A percentile compares a stretch with the other conserved stretches of the same genome.
Conservation (phyloP, 2,113 vertebrate species). For the Varanus komodoensis region DNA sequence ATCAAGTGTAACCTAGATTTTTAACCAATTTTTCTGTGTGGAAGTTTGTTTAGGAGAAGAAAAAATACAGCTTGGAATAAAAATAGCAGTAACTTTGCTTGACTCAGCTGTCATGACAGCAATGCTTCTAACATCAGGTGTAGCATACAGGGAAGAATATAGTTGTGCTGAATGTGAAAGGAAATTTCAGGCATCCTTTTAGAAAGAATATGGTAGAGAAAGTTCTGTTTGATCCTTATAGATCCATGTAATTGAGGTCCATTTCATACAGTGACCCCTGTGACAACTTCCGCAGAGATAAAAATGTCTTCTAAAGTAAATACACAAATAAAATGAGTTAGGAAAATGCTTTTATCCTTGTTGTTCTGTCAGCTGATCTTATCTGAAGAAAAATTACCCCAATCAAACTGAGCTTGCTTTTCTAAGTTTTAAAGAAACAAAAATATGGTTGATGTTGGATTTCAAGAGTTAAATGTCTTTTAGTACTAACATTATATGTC, state of each 20-base stretch:
- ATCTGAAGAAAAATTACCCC: conserved; percentile 30
- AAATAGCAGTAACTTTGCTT: neutral
- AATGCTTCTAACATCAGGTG: neutral
- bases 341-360: conserved; percentile 15
- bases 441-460: conserved; percentile 37
- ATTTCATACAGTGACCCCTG: conserved; percentile 19
- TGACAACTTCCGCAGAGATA: conserved; percentile 47
- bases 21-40: conserved; percentile 30
- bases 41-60: neutral
- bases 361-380: conserved; percentile 20
- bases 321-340: conserved; percentile 33
- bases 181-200: conserved; percentile 27
- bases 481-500: conserved; percentile 14
- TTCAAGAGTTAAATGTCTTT: conserved; percentile 42
- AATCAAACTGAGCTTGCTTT: neutral
- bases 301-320: conserved; percentile 43
- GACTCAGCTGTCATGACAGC: neutral
- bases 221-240: conserved; percentile 10
- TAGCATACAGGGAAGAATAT: neutral
- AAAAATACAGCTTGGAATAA: neutral
- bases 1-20: conserved; percentile 4
- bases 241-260: conserved; percentile 36
- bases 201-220: neutral
- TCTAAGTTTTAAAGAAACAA: conserved; percentile 41
- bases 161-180: conserved; percentile 1